Conservation (phyloP, 2,797 vertebrate genomes). For the Apodemus agrarius region DNA sequence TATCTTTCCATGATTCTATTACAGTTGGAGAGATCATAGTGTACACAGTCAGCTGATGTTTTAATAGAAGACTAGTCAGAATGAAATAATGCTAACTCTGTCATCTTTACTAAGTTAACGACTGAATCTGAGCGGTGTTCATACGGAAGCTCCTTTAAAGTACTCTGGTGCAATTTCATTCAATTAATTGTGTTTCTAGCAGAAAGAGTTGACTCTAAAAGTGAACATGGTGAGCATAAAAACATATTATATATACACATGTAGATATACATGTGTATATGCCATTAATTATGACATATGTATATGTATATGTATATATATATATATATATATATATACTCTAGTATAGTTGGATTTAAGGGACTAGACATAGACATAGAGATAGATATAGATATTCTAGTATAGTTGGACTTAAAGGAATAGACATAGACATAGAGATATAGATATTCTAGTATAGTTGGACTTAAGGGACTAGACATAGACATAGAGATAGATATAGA, state of each 20-base stretch:
- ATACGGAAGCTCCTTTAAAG: neutral
- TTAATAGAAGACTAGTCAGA: neutral
- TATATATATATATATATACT: neutral
- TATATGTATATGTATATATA: neutral
- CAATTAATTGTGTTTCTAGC: neutral
- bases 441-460: neutral
- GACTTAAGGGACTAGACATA: neutral
- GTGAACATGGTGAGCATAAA: neutral
- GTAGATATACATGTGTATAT: neutral
- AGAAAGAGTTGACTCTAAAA: neutral
- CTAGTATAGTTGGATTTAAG: neutral
- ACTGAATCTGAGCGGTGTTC: neutral
- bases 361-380: neutral
- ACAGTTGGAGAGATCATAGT: neutral
- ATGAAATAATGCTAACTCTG: conserved; percentile 28
- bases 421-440: no score
- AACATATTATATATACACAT: neutral
- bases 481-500: neutral
- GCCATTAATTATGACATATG: no score
- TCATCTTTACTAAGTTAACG: conserved; percentile 24
- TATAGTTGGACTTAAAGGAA: neutral
- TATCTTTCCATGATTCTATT: neutral
- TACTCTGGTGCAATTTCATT: neutral
- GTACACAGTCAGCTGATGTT: neutral
- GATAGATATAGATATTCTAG: neutral